A percentile compares a stretch with the other conserved stretches of the same genome.
Evolutionary conservation across 35 echinoderm and acorn worm species (phyloP).

Genomic region (Ophiothrix spiculata): DNA sequence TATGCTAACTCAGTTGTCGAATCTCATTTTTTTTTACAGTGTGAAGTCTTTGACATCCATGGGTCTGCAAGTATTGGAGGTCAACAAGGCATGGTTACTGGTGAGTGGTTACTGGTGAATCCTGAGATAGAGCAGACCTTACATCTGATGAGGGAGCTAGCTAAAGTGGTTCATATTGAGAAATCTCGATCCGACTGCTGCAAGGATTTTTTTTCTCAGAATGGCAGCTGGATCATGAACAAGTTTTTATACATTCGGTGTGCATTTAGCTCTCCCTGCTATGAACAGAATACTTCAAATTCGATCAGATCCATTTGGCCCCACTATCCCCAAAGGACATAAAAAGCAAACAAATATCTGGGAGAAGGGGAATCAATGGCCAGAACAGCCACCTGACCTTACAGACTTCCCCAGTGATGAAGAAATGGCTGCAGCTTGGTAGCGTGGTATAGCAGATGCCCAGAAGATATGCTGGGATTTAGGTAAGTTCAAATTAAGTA

Average conservation of each 20-base stretch:
- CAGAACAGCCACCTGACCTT: background rate
- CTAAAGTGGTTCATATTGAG: too few relatives aligned
- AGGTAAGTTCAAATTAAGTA: conserved; percentile 2
- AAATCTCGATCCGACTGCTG: conserved; percentile 34
- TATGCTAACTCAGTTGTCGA: too few relatives aligned
- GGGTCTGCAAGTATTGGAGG: too few relatives aligned
- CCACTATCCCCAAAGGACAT: conserved; percentile 1
- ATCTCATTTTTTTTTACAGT: too few relatives aligned
- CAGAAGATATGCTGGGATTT: conserved; percentile 1
- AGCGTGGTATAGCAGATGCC: background rate
- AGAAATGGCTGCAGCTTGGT: background rate
- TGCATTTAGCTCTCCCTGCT: background rate
- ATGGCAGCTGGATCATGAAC: background rate
- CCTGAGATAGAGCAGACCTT: too few relatives aligned
- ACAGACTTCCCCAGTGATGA: background rate
- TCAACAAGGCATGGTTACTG: too few relatives aligned
- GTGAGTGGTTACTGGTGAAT: too few relatives aligned
- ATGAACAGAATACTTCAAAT: conserved; percentile 8
- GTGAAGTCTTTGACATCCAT: too few relatives aligned
- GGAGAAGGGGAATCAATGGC: background rate
- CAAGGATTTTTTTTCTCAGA: background rate
- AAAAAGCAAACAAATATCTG: conserved; percentile 14
- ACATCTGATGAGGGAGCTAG: too few relatives aligned
- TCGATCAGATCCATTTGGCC: background rate
- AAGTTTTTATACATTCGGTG: background rate